Evolutionary conservation across 1,140 invertebrate species (phyloP), one percentile per base, ranked within the genome.

Genomic region (Drosophila orosa): DNA sequence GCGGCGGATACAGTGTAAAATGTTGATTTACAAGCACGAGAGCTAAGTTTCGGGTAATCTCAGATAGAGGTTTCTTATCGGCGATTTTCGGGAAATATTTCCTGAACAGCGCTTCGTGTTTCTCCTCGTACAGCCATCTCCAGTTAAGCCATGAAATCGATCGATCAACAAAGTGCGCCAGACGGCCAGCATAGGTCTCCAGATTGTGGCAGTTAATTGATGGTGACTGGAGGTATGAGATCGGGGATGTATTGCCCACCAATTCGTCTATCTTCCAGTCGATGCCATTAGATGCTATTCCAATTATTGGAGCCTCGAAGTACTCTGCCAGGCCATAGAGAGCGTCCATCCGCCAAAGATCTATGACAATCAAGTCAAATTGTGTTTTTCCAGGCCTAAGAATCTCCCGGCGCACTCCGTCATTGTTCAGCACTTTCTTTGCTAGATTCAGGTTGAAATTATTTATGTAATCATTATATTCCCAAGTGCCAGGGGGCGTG

Each of bases 21-120:
- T 91, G 90, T 50, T 91, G 83, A 63, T 91, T 91, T 3, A 90
- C 57, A 29, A 91, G 55, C n/a, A 91, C 54, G 10, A 91, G 29
- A 1, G 90, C 78, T 44, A 91, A 82, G 19, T 82, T 76, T 12
- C 25, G 25, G 3, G 75, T 25, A 1, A 82, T 66, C 2, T 77
- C 52, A 1, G 86, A 47, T 6, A 92, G 33, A 0, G 72, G 8
- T 5, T n/a, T 33, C 15, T 50, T 35, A 35, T 78, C 35, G 5
- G 65, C 48, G 2, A 62, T 25, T 10, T 61, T 47, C 5, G 67
- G 82, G 2, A 86, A 90, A 37, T 91, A 92, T 57, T 81, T 74
- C 10, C 85, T 73, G 13, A 91, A 81, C 0, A 93, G 44, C 19
- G 71, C 35, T 19, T 78, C 52, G 3, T 93, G 92, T 5, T 33